phyloP scores from a whole-genome alignment of 2,113 vertebrate genomes.

The Macrotis lagotis region DNA sequence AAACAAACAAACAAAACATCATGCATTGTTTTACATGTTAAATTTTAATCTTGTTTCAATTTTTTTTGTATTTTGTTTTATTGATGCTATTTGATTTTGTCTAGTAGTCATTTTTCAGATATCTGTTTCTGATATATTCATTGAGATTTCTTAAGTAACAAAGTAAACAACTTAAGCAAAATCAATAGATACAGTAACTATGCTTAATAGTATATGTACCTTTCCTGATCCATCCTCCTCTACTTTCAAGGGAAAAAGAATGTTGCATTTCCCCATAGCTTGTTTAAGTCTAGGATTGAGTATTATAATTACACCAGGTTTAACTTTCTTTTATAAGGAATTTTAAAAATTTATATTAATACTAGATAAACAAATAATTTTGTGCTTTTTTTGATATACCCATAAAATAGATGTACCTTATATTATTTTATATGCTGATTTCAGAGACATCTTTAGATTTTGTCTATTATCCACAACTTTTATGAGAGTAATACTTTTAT shows the following conservation, averaged over 20 bases:
- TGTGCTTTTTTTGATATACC: not conserved
- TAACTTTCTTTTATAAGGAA: not conserved
- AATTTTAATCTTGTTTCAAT: not conserved
- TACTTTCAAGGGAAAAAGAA: not conserved
- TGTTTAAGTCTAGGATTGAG: not conserved
- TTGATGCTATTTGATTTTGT: not conserved
- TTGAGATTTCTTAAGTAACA: not conserved
- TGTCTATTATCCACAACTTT: not conserved
- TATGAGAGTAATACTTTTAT: not conserved
- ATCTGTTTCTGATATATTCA: not conserved
- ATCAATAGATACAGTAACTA: not conserved
- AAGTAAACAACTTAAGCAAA: not conserved
- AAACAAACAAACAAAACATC: no score
- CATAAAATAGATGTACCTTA: not conserved
- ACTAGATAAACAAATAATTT: not conserved
- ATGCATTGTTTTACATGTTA: slow-evolving; percentile 34
- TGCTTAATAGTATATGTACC: not conserved
- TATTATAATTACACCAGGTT: not conserved
- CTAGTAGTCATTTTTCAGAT: not conserved
- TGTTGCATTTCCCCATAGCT: not conserved
- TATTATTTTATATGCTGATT: not conserved
- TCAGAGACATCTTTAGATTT: not conserved
- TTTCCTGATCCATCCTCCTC: not conserved
- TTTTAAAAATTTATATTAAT: not conserved
- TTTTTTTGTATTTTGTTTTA: not conserved